phyloP scores from a whole-genome alignment of 2,888 invertebrate species.

The Rhopalosiphum nymphaeae region DNA sequence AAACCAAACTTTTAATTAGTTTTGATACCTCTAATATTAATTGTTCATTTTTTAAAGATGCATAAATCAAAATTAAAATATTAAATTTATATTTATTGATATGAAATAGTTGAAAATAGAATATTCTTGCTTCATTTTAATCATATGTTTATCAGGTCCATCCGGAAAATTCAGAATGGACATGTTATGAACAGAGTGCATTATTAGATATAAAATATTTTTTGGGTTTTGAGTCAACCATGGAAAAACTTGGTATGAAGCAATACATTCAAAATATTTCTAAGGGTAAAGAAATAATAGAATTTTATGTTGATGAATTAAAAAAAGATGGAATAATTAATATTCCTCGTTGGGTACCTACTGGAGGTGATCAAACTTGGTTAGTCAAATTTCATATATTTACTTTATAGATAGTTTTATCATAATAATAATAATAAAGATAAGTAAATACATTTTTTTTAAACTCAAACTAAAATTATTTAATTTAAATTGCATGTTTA shows the following conservation, averaged over 20 bases:
- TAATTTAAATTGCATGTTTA: background rate
- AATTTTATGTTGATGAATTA: constrained; percentile 86
- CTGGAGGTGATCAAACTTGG: constrained; percentile 66
- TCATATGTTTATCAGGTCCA: constrained; percentile 77
- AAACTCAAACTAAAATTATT: background rate
- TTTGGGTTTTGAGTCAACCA: constrained; percentile 93
- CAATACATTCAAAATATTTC: constrained; percentile 91
- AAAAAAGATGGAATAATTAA: constrained; percentile 80
- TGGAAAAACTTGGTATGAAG: constrained; percentile 96
- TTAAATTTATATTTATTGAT: background rate
- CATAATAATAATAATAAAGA: background rate
- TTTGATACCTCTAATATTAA: background rate
- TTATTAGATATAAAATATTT: constrained; percentile 93
- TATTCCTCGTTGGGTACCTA: constrained; percentile 76
- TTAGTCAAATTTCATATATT: constrained; percentile 23
- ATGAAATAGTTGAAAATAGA: background rate
- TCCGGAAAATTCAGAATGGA: constrained; percentile 94
- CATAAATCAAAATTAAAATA: background rate
- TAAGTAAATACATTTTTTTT: background rate
- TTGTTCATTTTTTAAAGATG: background rate
- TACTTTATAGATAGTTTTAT: background rate
- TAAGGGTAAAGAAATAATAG: constrained; percentile 93
- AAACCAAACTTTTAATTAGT: background rate
- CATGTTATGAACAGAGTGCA: constrained; percentile 95
- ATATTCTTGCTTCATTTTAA: background rate